phyloP scores from a whole-genome alignment of 2,113 vertebrate genomes.

The Tursiops truncatus region DNA sequence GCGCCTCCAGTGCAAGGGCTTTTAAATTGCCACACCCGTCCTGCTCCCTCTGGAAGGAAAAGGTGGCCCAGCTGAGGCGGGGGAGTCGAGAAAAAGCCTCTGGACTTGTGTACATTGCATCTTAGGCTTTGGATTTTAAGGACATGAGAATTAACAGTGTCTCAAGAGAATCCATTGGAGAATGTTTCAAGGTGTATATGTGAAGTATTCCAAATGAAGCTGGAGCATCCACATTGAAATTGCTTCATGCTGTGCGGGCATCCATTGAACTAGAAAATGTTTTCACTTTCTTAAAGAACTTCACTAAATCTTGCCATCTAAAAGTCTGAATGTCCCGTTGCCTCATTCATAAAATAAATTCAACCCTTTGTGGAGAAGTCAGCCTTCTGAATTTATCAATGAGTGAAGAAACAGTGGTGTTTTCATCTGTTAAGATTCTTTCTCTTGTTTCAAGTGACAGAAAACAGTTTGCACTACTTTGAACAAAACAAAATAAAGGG shows the following conservation, averaged over 20 bases:
- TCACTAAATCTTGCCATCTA: not conserved
- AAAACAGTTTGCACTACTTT: not conserved
- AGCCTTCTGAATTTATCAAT: not conserved
- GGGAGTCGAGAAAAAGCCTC: slow-evolving; percentile 15
- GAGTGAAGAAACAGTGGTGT: not conserved
- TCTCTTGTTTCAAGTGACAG: not conserved
- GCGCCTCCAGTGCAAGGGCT: not conserved
- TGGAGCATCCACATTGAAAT: no score
- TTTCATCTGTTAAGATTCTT: not conserved
- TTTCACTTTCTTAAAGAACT: not conserved
- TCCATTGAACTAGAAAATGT: not conserved
- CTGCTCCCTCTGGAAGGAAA: not conserved
- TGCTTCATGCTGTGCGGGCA: not conserved
- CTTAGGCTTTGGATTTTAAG: slow-evolving; percentile 50
- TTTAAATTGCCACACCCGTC: not conserved
- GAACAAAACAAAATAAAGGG: not conserved
- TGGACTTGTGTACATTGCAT: not conserved
- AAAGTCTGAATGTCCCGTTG: not conserved
- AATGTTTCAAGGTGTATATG: no score
- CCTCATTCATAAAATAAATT: not conserved
- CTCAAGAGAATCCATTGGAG: slow-evolving; percentile 34
- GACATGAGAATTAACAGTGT: slow-evolving; percentile 16
- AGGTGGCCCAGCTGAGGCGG: slow-evolving; percentile 25
- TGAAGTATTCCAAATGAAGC: no score
- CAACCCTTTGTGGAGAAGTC: not conserved